Evolutionary conservation across 2,113 vertebrate species (phyloP).

Genomic region (Peucedramus taeniatus): DNA sequence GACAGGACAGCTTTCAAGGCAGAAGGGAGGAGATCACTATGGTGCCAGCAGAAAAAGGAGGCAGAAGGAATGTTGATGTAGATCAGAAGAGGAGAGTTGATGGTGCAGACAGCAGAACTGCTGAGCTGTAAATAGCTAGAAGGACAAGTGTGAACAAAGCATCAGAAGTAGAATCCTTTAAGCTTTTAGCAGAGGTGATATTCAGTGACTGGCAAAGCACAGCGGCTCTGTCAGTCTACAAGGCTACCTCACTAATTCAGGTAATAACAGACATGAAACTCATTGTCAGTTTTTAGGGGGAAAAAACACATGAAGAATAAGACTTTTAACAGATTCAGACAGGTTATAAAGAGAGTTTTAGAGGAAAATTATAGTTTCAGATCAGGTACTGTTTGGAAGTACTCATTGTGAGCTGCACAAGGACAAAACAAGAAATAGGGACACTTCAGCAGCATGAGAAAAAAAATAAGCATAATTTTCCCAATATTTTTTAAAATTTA

Average conservation of each 20-base stretch:
- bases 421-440: not conserved
- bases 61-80: not conserved
- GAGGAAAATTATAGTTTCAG: not conserved
- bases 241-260: not conserved
- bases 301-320: not conserved
- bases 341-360: not conserved
- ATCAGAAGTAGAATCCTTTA: not conserved
- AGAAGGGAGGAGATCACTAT: not conserved
- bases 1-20: not conserved
- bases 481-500: rapidly evolving
- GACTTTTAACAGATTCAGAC: not conserved
- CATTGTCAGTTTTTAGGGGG: not conserved
- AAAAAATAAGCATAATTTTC: not conserved
- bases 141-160: not conserved
- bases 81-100: not conserved
- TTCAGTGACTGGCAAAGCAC: not conserved
- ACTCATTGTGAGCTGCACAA: not conserved
- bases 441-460: not conserved
- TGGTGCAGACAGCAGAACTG: not conserved
- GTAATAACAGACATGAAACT: not conserved
- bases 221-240: not conserved
- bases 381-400: not conserved
- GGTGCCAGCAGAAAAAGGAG: not conserved
- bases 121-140: constrained; percentile 34
- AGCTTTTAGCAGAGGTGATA: not conserved